Conservation (phyloP, 2,888 invertebrate genomes). For the Cheilosia grossa region DNA sequence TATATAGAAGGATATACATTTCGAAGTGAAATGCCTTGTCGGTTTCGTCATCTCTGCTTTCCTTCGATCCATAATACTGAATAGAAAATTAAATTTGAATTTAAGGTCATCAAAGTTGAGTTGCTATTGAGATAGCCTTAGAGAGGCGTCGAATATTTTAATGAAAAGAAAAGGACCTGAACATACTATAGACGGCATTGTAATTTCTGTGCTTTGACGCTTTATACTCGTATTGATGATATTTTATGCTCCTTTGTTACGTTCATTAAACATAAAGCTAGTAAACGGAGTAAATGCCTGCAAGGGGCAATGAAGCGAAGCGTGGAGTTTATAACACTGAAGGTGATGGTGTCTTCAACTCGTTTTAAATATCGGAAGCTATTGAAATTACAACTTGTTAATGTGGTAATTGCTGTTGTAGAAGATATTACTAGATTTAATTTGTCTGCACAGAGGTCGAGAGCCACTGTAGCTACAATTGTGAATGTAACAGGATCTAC, state of each 20-base stretch:
- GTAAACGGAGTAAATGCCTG: background rate
- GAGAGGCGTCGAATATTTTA: slow-evolving; percentile 9
- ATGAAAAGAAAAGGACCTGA: slow-evolving; percentile 20
- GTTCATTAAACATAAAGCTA: slow-evolving; percentile 30
- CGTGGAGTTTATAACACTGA: background rate
- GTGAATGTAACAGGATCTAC: too few relatives aligned
- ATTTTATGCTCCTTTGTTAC: slow-evolving; percentile 11
- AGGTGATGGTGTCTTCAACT: background rate
- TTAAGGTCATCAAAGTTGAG: slow-evolving; percentile 61
- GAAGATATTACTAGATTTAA: too few relatives aligned
- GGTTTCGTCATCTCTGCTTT: slow-evolving; percentile 13
- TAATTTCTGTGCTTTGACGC: slow-evolving; percentile 19
- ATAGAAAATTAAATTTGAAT: slow-evolving; percentile 65
- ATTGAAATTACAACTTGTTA: too few relatives aligned
- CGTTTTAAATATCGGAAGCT: too few relatives aligned
- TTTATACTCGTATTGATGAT: slow-evolving; percentile 9
- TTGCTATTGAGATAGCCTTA: slow-evolving; percentile 1
- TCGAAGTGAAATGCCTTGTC: background rate
- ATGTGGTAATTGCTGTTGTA: too few relatives aligned
- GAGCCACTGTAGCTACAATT: too few relatives aligned
- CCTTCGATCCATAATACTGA: slow-evolving; percentile 8
- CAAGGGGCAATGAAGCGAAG: background rate
- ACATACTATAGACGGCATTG: slow-evolving; percentile 28
- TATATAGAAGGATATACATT: background rate
- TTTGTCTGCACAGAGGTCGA: too few relatives aligned